These are phyloP conservation scores for Alexandromys fortis DNA, from an alignment of 2,113 vertebrate genomes.

Conservation along the genomic window DNA sequence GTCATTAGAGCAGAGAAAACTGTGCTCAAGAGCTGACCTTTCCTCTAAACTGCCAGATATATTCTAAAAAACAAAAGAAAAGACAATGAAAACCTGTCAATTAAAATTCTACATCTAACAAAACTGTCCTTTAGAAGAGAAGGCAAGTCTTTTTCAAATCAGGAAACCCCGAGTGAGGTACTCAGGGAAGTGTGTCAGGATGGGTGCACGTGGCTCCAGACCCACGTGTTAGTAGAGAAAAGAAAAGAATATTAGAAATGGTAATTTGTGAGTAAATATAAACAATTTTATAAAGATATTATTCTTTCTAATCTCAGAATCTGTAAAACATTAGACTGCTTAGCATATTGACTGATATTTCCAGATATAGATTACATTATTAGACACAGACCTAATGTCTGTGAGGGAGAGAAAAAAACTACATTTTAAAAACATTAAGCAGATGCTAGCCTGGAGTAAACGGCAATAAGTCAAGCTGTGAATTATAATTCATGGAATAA, in stretches of 20 bases:
- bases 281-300: neutral
- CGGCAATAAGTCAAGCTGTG: neutral
- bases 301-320: neutral
- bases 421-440: neutral
- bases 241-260: neutral
- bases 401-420: neutral
- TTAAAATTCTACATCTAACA: neutral
- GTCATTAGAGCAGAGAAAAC: neutral
- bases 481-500: neutral
- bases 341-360: neutral
- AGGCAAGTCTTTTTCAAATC: neutral
- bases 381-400: neutral
- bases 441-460: neutral
- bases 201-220: neutral
- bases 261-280: neutral
- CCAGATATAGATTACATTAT: too few species aligned
- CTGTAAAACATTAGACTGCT: neutral
- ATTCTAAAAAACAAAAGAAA: neutral
- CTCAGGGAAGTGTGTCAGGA: neutral
- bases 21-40: neutral
- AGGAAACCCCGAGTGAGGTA: neutral
- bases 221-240: neutral
- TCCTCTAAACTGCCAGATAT: neutral
- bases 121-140: constrained; percentile 22
- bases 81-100: constrained; percentile 9